A percentile compares a stretch with the other conserved stretches of the same genome.
These are phyloP conservation scores for Synanceia verrucosa DNA, from an alignment of 2,797 vertebrate species.

Conservation along the genomic window DNA sequence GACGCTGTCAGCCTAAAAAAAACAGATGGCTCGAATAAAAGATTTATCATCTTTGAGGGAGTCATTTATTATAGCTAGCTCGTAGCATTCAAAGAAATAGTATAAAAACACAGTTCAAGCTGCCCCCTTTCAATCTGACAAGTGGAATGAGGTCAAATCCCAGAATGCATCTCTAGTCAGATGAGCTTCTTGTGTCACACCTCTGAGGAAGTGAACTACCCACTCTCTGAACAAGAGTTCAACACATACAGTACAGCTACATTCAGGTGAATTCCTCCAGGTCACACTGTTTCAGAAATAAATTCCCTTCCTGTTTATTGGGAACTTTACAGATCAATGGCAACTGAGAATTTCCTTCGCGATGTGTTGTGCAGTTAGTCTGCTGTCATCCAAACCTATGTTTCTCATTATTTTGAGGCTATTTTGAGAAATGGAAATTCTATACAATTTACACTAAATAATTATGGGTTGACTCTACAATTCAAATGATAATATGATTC, in stretches of 20 bases:
- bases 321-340: too few relatives aligned
- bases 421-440: not conserved
- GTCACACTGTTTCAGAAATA: too few relatives aligned
- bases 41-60: not conserved
- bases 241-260: too few relatives aligned
- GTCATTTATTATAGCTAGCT: constrained; percentile 13
- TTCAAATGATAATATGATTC: not conserved
- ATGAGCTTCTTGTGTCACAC: not conserved
- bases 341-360: too few relatives aligned
- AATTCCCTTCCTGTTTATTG: too few relatives aligned
- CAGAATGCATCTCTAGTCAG: constrained; percentile 9
- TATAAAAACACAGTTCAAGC: constrained; percentile 16
- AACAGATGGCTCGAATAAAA: too few relatives aligned
- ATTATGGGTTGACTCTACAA: not conserved
- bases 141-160: constrained; percentile 5
- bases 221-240: not conserved
- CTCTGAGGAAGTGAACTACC: not conserved
- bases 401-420: not conserved
- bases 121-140: not conserved
- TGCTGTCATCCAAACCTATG: not conserved
- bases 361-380: not conserved
- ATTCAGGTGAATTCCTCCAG: too few relatives aligned
- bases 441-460: not conserved
- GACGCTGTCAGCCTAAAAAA: too few relatives aligned
- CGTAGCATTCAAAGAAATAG: not conserved